Evolutionary conservation across 2,113 vertebrate species (phyloP).

Genomic region (Paralichthys olivaceus): DNA sequence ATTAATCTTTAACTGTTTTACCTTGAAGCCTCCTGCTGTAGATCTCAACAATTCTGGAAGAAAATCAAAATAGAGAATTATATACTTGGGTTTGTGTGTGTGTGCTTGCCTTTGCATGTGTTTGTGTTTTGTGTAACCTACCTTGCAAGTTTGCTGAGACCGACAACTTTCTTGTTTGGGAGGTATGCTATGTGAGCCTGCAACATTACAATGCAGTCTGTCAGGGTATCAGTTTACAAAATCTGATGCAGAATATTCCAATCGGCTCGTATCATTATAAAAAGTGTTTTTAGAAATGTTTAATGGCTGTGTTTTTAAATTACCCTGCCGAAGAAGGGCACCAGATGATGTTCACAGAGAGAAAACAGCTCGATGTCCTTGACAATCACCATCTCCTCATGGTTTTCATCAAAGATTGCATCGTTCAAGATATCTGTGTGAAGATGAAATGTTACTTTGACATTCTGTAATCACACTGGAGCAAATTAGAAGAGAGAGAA

Average conservation of each 20-base stretch:
- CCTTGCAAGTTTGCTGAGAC: conserved; percentile 8
- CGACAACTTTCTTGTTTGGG: conserved; percentile 3
- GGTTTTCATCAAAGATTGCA: conserved; percentile 73
- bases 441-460: background rate
- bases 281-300: no score
- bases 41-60: conserved; percentile 14
- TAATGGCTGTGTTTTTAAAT: background rate
- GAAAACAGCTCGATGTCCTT: conserved; percentile 75
- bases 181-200: conserved; percentile 8
- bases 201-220: background rate
- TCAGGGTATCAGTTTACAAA: background rate
- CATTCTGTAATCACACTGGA: background rate
- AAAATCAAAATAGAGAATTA: background rate
- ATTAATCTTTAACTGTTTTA: background rate
- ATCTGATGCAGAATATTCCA: no score
- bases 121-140: background rate
- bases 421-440: conserved; percentile 68
- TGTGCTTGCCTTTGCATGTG: background rate
- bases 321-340: conserved; percentile 76
- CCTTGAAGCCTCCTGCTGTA: conserved; percentile 8
- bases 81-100: background rate
- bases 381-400: conserved; percentile 70
- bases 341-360: conserved; percentile 71
- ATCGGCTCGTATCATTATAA: no score
- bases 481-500: background rate